phyloP scores from a whole-genome alignment of 2,888 invertebrate genomes.

The Abrostola tripartita region DNA sequence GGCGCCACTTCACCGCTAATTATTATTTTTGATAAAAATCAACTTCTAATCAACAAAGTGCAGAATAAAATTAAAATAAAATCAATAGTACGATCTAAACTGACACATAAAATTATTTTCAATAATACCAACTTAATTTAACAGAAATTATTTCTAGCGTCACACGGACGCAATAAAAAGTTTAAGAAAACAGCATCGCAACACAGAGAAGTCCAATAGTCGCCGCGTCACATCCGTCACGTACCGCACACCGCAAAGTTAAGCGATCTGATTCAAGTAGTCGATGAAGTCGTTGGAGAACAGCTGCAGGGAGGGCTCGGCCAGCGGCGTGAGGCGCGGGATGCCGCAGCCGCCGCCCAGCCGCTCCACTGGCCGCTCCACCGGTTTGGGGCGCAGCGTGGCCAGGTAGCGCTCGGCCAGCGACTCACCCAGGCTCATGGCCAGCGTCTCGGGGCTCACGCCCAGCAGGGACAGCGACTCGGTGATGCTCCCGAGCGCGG shows the following conservation, averaged over 20 bases:
- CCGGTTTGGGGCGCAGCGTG: conserved; percentile 78
- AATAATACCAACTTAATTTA: conserved; percentile 88
- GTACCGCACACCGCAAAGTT: conserved; percentile 58
- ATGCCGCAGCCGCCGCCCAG: conserved; percentile 68
- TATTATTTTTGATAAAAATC: conserved; percentile 81
- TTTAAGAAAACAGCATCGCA: conserved; percentile 60
- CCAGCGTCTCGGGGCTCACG: conserved; percentile 80
- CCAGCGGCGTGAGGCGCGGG: conserved; percentile 66
- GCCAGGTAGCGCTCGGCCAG: conserved; percentile 82
- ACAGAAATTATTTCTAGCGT: conserved; percentile 84
- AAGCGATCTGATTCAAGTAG: conserved; percentile 89
- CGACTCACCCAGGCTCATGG: conserved; percentile 83
- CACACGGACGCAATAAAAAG: conserved; percentile 64
- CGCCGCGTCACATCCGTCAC: conserved; percentile 63
- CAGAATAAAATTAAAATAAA: conserved; percentile 88
- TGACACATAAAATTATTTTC: conserved; percentile 86
- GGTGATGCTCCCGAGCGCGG: conserved; percentile 79
- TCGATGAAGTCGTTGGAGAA: conserved; percentile 90
- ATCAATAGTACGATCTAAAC: conserved; percentile 86
- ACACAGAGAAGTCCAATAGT: conserved; percentile 68
- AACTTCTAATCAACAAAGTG: conserved; percentile 86
- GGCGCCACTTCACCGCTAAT: conserved; percentile 80
- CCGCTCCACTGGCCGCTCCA: conserved; percentile 65
- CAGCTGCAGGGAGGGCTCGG: conserved; percentile 85
- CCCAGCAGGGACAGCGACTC: conserved; percentile 83